Conservation (phyloP, 2,113 vertebrate species). For the Picathartes gymnocephalus region DNA sequence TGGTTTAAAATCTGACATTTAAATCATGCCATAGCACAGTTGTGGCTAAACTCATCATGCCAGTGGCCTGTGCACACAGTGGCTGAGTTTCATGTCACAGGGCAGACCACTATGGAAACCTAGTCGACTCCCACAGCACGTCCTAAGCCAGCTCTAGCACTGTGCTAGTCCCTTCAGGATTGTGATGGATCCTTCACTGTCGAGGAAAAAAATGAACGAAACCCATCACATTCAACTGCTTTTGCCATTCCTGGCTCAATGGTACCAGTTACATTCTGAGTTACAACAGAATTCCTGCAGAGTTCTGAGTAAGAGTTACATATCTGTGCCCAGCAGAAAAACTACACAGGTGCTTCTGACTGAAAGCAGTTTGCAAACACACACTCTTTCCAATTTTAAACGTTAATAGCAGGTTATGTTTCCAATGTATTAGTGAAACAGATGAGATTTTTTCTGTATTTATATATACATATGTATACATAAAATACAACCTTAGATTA, state of each 20-base stretch:
- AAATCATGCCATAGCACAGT: not conserved
- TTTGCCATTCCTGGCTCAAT: not conserved
- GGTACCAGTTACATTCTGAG: not conserved
- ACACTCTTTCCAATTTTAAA: not conserved
- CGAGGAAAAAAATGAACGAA: not conserved
- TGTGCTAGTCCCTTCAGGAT: not conserved
- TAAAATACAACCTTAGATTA: not conserved
- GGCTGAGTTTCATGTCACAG: not conserved
- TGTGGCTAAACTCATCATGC: not conserved
- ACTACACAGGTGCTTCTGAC: not conserved
- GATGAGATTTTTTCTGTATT: not conserved
- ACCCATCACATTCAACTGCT: not conserved
- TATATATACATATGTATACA: not conserved
- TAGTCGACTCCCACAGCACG: fast-evolving
- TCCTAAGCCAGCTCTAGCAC: not conserved
- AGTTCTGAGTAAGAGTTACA: not conserved
- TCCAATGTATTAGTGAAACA: not conserved
- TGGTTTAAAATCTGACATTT: not conserved
- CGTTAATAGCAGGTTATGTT: not conserved
- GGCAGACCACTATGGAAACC: not conserved
- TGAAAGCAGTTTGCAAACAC: not conserved
- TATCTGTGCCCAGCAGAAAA: not conserved
- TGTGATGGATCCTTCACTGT: not conserved
- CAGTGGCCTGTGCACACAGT: not conserved
- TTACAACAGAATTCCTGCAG: not conserved